These are phyloP conservation scores for Drosophila diplacantha DNA, from an alignment of 2,888 invertebrate species.

Conservation along the genomic window DNA sequence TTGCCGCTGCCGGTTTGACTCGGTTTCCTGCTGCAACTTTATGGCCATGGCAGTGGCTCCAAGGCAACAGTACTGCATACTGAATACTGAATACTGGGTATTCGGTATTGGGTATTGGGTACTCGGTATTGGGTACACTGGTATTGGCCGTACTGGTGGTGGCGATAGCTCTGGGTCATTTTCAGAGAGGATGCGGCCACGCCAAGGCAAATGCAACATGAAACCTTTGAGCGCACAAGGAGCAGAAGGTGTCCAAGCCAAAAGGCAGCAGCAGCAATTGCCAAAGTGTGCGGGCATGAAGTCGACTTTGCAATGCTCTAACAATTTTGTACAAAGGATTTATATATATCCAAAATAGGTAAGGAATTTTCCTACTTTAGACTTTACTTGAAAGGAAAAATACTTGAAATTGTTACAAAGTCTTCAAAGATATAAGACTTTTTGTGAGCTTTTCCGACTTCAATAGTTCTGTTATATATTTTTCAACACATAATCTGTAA, in stretches of 20 bases:
- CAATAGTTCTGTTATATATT: background rate
- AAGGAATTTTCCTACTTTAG: background rate
- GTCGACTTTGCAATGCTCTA: constrained; percentile 18
- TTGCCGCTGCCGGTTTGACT: constrained; percentile 37
- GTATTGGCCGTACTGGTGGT: constrained; percentile 23
- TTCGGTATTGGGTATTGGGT: constrained; percentile 6
- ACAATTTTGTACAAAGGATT: background rate
- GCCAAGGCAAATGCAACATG: constrained; percentile 69
- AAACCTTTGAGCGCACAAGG: constrained; percentile 56
- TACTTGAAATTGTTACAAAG: background rate
- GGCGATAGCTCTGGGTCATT: constrained; percentile 69
- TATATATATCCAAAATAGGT: too few species aligned
- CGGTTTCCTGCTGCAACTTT: constrained; percentile 67
- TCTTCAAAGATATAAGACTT: background rate
- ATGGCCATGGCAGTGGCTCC: constrained; percentile 47
- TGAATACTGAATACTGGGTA: constrained; percentile 7
- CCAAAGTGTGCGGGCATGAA: background rate
- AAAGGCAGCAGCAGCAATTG: constrained; percentile 49
- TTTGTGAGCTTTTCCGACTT: background rate
- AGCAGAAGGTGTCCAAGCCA: constrained; percentile 62
- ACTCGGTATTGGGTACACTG: constrained; percentile 3
- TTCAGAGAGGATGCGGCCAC: constrained; percentile 63
- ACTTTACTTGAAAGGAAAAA: background rate
- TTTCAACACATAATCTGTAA: too few species aligned
- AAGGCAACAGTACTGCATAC: constrained; percentile 6